Percentiles rank a stretch among this genome's conserved stretches.
Conservation (phyloP, 2,113 vertebrate species). For the Poecilia latipinna region DNA sequence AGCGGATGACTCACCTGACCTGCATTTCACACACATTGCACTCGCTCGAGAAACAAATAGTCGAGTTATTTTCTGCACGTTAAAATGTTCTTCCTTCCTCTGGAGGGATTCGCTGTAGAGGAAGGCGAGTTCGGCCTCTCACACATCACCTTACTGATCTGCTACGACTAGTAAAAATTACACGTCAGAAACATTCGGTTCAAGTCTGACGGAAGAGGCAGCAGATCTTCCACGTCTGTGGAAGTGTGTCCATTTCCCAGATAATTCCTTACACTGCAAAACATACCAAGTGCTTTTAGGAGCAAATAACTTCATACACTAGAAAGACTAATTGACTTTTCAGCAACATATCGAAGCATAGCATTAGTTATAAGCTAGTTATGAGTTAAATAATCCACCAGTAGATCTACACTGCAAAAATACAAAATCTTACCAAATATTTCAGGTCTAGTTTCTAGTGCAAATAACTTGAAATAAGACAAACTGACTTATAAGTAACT, state of each 20-base stretch:
- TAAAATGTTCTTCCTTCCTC: not conserved
- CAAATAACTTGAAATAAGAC: no score
- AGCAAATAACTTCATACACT: no score
- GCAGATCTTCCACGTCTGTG: not conserved
- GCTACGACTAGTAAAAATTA: not conserved
- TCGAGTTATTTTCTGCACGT: constrained; percentile 58
- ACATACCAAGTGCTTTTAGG: no score
- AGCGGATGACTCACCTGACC: constrained; percentile 67
- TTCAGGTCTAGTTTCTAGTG: no score
- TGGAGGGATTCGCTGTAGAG: not conserved
- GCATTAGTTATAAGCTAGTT: no score
- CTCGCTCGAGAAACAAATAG: constrained; percentile 65
- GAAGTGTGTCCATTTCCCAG: not conserved
- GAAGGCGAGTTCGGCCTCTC: not conserved
- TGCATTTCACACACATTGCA: constrained; percentile 65
- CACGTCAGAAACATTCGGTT: not conserved
- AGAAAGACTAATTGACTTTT: no score
- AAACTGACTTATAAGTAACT: no score
- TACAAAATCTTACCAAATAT: no score
- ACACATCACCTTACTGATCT: not conserved
- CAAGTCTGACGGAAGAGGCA: not conserved
- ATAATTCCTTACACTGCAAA: not conserved
- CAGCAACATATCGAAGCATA: no score
- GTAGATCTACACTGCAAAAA: no score
- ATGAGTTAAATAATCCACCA: no score